phyloP scores from a whole-genome alignment of 1,140 invertebrate genomes.

The Psix sp. region DNA sequence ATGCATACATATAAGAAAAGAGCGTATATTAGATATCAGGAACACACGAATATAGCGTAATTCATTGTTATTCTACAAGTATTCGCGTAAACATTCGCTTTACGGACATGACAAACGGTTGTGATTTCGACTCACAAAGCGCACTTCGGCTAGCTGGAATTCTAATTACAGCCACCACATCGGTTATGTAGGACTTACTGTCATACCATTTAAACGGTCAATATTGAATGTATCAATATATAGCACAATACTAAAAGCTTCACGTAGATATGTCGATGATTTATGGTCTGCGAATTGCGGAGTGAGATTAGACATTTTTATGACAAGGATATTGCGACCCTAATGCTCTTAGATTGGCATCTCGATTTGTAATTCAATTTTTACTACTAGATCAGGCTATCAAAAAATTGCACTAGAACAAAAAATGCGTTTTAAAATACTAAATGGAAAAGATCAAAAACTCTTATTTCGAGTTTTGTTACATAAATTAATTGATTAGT shows the following conservation, averaged over 20 bases:
- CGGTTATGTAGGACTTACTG: constrained; percentile 55
- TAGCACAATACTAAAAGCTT: constrained; percentile 32
- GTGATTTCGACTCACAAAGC: constrained; percentile 64
- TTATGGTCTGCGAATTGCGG: constrained; percentile 15
- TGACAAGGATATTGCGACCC: constrained; percentile 4
- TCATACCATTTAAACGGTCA: constrained; percentile 54
- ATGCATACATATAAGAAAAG: constrained; percentile 27
- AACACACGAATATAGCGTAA: constrained; percentile 29
- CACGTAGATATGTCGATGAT: constrained; percentile 30
- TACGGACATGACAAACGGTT: constrained; percentile 61
- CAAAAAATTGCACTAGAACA: not conserved
- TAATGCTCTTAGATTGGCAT: not conserved
- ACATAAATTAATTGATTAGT: no score
- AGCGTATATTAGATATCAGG: constrained; percentile 24
- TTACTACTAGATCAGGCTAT: not conserved
- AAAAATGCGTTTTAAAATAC: no score
- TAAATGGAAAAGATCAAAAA: no score
- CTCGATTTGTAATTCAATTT: constrained; percentile 1
- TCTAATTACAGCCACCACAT: constrained; percentile 63
- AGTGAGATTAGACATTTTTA: constrained; percentile 32
- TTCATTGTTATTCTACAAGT: constrained; percentile 48
- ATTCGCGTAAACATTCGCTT: constrained; percentile 51
- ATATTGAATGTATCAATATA: constrained; percentile 54
- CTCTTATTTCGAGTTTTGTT: no score
- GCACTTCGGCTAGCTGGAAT: constrained; percentile 63